Evolutionary conservation across 2,113 vertebrate genomes (phyloP), one percentile per base, ranked within the genome.

Genomic region (Xenus cinereus): DNA sequence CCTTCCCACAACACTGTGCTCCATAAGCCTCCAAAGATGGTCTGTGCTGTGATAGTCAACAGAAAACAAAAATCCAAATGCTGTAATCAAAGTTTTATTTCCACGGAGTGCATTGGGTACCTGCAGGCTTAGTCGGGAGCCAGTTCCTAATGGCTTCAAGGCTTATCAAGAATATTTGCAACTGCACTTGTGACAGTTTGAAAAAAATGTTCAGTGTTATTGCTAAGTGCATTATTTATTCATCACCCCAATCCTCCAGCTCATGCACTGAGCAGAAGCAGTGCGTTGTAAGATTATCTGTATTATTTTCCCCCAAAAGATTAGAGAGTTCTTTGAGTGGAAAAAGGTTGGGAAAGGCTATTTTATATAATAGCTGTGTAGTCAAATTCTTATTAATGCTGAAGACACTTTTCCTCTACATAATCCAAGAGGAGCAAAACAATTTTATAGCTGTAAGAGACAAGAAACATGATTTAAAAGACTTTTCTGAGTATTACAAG

Each of bases 401-500:
- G 80, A 93, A 75, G 88, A 90, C 17, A 26, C 57, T 95, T 92
- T 93, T 90, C 68, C 64, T 93, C 35, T 80, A 4, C 10, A 35
- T 60, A 80, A 62, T 84, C 73, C 73, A 96, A 90, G 85, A 92
- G 43, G 88, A 96, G 81, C 5, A 88, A 96, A 91, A 91, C 89
- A 66, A 91, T 86, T 93, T 93, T 93, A 86, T 72, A 96, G 48
- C 90, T 94, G 86, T 48, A 71, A 0, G 3, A 87, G 64, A 79
- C 56, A 94, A 91, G 89, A 93, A 96, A 95, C 91, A 87, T 79
- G 59, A 86, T 90, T 96, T 90, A 63, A 88, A 90, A 41, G 62
- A 71, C 67, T 92, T 91, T 88, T 95, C 82, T 71, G 72, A 81
- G 92, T 92, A 93, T 93, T 93, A 39, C 24, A 71, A 92, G 90